Evolutionary conservation across 1,140 invertebrate genomes (phyloP).

Genomic region (Saccostrea glomerata): DNA sequence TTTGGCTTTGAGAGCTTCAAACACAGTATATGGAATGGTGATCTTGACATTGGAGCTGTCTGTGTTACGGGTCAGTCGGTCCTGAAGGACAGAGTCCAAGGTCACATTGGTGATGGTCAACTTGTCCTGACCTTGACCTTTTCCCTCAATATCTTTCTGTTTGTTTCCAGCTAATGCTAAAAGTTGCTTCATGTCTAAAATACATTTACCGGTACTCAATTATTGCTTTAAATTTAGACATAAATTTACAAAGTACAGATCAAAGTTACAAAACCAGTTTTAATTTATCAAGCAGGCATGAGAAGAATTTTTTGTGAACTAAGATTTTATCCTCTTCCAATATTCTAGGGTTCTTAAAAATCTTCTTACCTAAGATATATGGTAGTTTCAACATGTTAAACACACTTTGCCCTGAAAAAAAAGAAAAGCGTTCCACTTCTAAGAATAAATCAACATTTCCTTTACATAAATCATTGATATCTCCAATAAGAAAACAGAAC

Average conservation of each 20-base stretch:
- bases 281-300: too few species aligned
- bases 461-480: too few species aligned
- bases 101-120: slow-evolving; percentile 14
- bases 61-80: slow-evolving; percentile 16
- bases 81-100: slow-evolving; percentile 19
- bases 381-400: slow-evolving; percentile 4
- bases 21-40: slow-evolving; percentile 33
- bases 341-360: background rate
- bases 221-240: too few species aligned
- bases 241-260: too few species aligned
- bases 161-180: slow-evolving; percentile 14
- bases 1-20: slow-evolving; percentile 36
- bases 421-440: background rate
- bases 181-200: background rate
- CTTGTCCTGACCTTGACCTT: background rate
- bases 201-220: background rate
- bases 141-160: background rate
- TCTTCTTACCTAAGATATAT: background rate
- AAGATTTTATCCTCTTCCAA: too few species aligned
- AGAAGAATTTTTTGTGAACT: too few species aligned
- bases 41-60: slow-evolving; percentile 41
- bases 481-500: too few species aligned
- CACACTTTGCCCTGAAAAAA: background rate
- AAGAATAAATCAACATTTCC: background rate
- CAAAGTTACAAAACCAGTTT: too few species aligned